Conservation (phyloP, 2,113 vertebrate species). For the Pangasianodon gigas region DNA sequence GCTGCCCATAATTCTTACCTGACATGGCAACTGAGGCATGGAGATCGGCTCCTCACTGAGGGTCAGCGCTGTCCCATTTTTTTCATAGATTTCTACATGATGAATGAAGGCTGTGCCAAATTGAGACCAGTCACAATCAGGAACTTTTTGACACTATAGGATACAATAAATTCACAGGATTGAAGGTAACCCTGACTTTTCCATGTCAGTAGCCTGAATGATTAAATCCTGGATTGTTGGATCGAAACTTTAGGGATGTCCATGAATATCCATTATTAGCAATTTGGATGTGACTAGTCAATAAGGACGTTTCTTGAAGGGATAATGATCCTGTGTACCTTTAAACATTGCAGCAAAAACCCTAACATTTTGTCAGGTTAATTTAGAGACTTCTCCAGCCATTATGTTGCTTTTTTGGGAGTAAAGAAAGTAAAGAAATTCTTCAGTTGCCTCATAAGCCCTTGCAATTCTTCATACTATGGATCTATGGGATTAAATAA, state of each 20-base stretch:
- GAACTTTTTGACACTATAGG: slow-evolving; percentile 46
- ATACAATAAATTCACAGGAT: slow-evolving; percentile 6
- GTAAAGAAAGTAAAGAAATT: slow-evolving; percentile 21
- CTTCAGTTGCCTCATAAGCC: slow-evolving; percentile 41
- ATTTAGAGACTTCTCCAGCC: background rate
- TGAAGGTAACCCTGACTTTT: slow-evolving; percentile 7
- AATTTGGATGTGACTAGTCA: background rate
- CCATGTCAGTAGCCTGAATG: background rate
- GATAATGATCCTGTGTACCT: background rate
- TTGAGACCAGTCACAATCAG: slow-evolving; percentile 52
- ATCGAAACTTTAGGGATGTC: background rate
- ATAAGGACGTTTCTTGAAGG: background rate
- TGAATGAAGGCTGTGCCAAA: slow-evolving; percentile 76
- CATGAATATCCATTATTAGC: background rate
- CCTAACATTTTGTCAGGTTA: background rate
- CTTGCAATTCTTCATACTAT: slow-evolving; percentile 55
- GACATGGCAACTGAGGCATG: slow-evolving; percentile 94
- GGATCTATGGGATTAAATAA: slow-evolving; percentile 57
- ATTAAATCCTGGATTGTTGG: background rate
- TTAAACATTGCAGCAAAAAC: background rate
- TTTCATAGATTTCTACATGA: slow-evolving; percentile 84
- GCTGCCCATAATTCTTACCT: slow-evolving; percentile 87
- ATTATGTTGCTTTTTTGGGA: slow-evolving; percentile 25
- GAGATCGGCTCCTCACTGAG: slow-evolving; percentile 84
- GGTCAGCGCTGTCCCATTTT: slow-evolving; percentile 87